phyloP scores from a whole-genome alignment of 2,113 vertebrate genomes.

The Centrocercus urophasianus region DNA sequence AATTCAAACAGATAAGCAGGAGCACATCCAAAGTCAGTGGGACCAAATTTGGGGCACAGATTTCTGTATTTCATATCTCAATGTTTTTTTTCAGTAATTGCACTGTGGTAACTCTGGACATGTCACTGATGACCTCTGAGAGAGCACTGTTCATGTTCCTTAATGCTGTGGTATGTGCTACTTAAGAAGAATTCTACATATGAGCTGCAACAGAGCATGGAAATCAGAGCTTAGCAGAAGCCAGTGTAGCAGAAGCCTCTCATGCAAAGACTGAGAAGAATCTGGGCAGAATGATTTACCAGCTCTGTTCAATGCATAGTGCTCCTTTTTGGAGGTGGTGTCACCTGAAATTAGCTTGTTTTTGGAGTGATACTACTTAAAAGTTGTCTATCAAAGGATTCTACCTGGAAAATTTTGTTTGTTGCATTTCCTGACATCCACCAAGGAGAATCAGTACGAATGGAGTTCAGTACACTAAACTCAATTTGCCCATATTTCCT shows the following conservation, averaged over 20 bases:
- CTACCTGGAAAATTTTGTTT: background rate
- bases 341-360: background rate
- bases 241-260: background rate
- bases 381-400: background rate
- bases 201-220: background rate
- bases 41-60: background rate
- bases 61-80: background rate
- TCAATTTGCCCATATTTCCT: background rate
- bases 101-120: too few relatives aligned
- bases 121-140: background rate
- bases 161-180: background rate
- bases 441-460: background rate
- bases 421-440: background rate
- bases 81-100: background rate
- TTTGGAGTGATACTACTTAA: slow-evolving; percentile 6
- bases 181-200: background rate
- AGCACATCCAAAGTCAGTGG: background rate
- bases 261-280: background rate
- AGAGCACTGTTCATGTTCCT: background rate
- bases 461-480: background rate
- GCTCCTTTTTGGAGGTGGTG: background rate
- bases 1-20: background rate
- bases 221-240: background rate
- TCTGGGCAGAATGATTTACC: background rate
- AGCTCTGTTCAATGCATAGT: background rate